Percentiles rank a stretch among this genome's conserved stretches.
These are phyloP conservation scores for Leucozona laternaria DNA, from an alignment of 2,888 invertebrate species.

Conservation along the genomic window DNA sequence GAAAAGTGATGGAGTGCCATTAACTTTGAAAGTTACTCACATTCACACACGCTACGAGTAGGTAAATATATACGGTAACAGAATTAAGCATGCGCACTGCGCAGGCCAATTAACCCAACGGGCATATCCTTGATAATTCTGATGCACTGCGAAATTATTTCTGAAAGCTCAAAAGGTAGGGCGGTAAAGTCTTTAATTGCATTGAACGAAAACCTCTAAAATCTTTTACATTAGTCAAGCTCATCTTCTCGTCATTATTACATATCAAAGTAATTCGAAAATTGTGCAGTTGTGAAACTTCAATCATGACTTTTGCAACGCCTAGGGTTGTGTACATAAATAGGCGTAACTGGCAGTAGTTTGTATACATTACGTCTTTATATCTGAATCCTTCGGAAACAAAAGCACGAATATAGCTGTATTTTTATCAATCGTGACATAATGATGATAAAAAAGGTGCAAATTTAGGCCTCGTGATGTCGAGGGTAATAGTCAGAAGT, in stretches of 20 bases:
- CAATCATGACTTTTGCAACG: slow-evolving; percentile 28
- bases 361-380: not conserved
- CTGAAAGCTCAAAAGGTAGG: slow-evolving; percentile 50
- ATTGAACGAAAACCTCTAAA: slow-evolving; percentile 50
- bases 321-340: slow-evolving; percentile 62
- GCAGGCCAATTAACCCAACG: slow-evolving; percentile 70
- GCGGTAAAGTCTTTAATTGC: slow-evolving; percentile 66
- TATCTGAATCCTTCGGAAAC: not conserved
- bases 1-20: slow-evolving; percentile 76
- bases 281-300: slow-evolving; percentile 46
- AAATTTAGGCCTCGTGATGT: not conserved
- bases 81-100: slow-evolving; percentile 29
- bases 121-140: slow-evolving; percentile 71
- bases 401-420: not conserved
- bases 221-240: slow-evolving; percentile 61
- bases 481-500: not conserved
- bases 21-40: slow-evolving; percentile 70
- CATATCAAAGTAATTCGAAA: slow-evolving; percentile 68
- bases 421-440: not conserved
- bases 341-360: slow-evolving; percentile 17
- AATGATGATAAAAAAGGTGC: not conserved
- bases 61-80: not conserved
- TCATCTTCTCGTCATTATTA: slow-evolving; percentile 55
- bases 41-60: slow-evolving; percentile 52
- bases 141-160: slow-evolving; percentile 39